Conservation (phyloP, 2,113 vertebrate species). For the Platysternon megacephalum region DNA sequence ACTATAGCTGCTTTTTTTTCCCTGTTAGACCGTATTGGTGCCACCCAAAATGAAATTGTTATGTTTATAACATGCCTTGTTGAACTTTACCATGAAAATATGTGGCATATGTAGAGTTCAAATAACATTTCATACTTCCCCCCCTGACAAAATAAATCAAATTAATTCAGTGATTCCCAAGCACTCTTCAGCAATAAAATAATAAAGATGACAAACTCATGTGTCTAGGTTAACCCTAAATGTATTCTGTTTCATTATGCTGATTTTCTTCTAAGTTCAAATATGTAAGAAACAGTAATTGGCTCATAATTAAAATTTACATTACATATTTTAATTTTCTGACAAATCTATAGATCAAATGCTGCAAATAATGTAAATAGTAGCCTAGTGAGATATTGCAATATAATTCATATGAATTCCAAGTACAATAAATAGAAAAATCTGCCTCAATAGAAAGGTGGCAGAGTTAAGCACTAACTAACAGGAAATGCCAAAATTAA, state of each 20-base stretch:
- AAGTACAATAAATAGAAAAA: not conserved
- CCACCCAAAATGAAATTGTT: not conserved
- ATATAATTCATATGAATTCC: not conserved
- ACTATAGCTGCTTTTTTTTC: not conserved
- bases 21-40: not conserved
- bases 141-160: not conserved
- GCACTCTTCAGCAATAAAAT: conserved; percentile 11
- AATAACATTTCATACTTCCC: not conserved
- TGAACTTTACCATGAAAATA: not conserved
- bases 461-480: not conserved
- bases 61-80: not conserved
- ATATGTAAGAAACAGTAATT: not conserved
- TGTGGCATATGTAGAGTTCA: not conserved
- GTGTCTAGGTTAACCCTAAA: not conserved
- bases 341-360: not conserved
- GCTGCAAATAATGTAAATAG: not conserved
- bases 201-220: not conserved
- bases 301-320: not conserved
- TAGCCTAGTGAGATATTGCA: not conserved
- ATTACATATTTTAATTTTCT: not conserved
- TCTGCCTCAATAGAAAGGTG: not conserved
- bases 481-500: not conserved
- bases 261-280: not conserved
- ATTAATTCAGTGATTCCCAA: not conserved
- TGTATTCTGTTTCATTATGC: not conserved